These are phyloP conservation scores for Amphipoea oculea DNA, from an alignment of 2,888 invertebrate species.

Conservation along the genomic window DNA sequence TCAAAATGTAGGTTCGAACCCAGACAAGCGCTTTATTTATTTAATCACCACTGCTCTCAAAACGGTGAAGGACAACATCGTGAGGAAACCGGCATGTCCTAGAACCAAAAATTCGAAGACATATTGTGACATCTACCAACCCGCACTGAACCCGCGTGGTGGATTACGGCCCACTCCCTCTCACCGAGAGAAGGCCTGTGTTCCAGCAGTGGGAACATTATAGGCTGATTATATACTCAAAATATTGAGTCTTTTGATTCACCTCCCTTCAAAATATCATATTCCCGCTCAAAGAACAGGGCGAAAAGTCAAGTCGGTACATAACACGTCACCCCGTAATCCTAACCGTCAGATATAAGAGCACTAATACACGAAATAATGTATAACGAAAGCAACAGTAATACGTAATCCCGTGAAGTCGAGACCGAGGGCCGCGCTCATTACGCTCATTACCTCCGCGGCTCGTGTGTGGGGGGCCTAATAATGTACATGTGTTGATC, in stretches of 20 bases:
- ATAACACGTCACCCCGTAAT: slow-evolving; percentile 39
- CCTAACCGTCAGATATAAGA: slow-evolving; percentile 59
- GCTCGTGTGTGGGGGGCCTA: slow-evolving; percentile 73
- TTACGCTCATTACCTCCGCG: slow-evolving; percentile 75
- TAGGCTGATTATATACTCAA: not conserved
- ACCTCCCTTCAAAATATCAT: not conserved
- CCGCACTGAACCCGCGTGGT: too few relatives aligned
- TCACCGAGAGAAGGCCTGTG: too few relatives aligned
- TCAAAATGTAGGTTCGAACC: too few relatives aligned
- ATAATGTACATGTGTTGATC: slow-evolving; percentile 71
- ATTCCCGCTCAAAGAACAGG: not conserved
- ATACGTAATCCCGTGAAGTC: slow-evolving; percentile 77
- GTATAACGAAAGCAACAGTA: slow-evolving; percentile 79
- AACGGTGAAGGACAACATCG: too few relatives aligned
- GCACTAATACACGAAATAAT: slow-evolving; percentile 76
- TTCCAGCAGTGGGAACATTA: too few relatives aligned
- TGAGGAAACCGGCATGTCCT: too few relatives aligned
- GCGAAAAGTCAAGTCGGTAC: slow-evolving; percentile 21
- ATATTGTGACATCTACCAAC: too few relatives aligned
- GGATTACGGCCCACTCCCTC: too few relatives aligned
- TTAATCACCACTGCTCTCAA: too few relatives aligned
- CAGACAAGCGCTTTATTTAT: too few relatives aligned
- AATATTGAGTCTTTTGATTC: not conserved
- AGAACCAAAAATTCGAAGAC: too few relatives aligned
- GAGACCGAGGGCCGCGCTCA: slow-evolving; percentile 70